Evolutionary conservation across 2,797 vertebrate genomes (phyloP).

Genomic region (Knipowitschia caucasica): DNA sequence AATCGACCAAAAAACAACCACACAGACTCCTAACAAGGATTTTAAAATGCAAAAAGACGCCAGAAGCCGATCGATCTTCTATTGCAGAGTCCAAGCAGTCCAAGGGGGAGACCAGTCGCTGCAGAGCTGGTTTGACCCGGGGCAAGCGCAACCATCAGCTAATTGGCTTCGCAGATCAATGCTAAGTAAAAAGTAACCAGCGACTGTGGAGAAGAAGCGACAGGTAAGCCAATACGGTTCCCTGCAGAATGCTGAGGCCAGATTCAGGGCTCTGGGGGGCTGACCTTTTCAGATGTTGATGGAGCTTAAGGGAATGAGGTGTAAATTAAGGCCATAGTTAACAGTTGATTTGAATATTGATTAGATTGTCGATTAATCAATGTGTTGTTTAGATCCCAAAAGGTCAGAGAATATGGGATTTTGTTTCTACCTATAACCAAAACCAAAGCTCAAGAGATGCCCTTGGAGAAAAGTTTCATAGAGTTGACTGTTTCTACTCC

Average conservation of each 20-base stretch:
- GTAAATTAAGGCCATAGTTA: no score
- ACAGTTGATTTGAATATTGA: no score
- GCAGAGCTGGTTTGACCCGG: background rate
- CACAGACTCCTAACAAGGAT: background rate
- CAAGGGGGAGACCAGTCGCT: background rate
- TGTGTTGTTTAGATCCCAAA: no score
- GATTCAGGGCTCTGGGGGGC: no score
- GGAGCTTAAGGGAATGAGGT: no score
- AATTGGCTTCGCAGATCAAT: slow-evolving; percentile 8
- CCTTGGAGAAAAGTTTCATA: no score
- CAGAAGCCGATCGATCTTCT: background rate
- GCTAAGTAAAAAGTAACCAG: slow-evolving; percentile 6
- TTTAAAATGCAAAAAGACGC: background rate
- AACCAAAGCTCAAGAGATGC: no score
- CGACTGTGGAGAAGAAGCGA: background rate
- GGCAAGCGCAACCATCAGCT: background rate
- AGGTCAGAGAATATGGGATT: no score
- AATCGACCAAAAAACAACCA: background rate
- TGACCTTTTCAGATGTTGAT: no score
- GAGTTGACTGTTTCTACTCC: no score
- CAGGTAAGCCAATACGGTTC: background rate
- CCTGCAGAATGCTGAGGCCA: background rate
- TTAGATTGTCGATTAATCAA: no score
- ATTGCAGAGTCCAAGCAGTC: background rate
- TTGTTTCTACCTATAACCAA: no score